phyloP scores from a whole-genome alignment of 2,888 invertebrate genomes.

The Drosophila merina region DNA sequence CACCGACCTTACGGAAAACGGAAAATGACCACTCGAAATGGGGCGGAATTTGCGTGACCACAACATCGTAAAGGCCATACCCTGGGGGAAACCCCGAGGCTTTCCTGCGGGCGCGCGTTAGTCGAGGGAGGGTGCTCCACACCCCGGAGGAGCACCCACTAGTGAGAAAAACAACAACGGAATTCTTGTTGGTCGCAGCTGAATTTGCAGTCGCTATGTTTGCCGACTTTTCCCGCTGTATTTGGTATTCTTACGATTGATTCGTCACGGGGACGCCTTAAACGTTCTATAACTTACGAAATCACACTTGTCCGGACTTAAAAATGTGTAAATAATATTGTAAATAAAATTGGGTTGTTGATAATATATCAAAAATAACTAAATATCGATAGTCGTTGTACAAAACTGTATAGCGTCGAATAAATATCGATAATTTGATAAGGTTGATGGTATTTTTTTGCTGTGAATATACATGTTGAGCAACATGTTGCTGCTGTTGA shows the following conservation, averaged over 20 bases:
- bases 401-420: no score
- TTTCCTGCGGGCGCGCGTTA: conserved; percentile 2
- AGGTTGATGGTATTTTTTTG: no score
- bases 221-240: conserved; percentile 20
- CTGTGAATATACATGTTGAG: no score
- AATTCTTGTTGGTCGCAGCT: conserved; percentile 56
- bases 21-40: conserved; percentile 39
- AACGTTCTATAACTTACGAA: conserved; percentile 67
- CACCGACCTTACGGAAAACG: conserved; percentile 2
- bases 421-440: no score
- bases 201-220: conserved; percentile 59
- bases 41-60: conserved; percentile 72
- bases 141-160: conserved; percentile 39
- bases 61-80: conserved; percentile 45
- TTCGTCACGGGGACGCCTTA: conserved; percentile 29
- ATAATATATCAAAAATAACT: no score
- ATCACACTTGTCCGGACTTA: conserved; percentile 49
- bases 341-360: no score
- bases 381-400: no score
- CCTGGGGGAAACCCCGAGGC: conserved; percentile 5
- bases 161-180: conserved; percentile 40
- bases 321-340: conserved; percentile 49
- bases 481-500: no score
- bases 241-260: conserved; percentile 18
- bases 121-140: conserved; percentile 23